A percentile compares a stretch with the other conserved stretches of the same genome.
These are phyloP conservation scores for Anguilla anguilla DNA, from an alignment of 2,797 vertebrate genomes.

Conservation along the genomic window DNA sequence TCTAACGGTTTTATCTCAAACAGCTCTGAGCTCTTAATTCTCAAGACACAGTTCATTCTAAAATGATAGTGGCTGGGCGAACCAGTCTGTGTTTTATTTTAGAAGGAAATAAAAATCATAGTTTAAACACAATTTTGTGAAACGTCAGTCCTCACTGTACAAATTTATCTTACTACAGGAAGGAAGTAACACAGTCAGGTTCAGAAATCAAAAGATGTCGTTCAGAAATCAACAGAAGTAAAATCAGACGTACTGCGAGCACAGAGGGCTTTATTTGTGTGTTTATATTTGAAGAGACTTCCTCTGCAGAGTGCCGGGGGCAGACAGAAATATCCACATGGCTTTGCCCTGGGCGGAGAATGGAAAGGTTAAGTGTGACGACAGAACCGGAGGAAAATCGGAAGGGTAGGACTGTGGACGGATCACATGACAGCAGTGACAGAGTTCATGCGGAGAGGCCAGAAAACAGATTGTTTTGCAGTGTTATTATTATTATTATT, in stretches of 20 bases:
- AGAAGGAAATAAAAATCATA: neutral
- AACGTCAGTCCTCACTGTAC: neutral
- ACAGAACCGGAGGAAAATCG: neutral
- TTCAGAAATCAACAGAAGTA: neutral
- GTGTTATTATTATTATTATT: neutral
- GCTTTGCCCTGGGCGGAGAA: neutral
- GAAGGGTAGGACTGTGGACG: neutral
- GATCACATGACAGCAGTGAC: neutral
- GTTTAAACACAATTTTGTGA: neutral
- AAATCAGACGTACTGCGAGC: neutral
- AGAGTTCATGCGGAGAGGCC: neutral
- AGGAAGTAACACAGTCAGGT: neutral
- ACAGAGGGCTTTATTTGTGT: neutral
- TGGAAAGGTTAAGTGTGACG: slow-evolving; percentile 22
- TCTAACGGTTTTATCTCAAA: neutral
- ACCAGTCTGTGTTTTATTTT: neutral
- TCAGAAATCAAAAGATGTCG: neutral
- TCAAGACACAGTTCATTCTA: neutral
- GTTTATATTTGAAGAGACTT: slow-evolving; percentile 11
- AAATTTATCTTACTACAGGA: neutral
- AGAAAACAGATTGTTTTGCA: slow-evolving; percentile 4
- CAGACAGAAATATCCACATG: slow-evolving; percentile 17
- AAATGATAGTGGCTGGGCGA: neutral
- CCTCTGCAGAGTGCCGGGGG: slow-evolving; percentile 5
- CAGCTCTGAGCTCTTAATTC: neutral